Base-by-base conservation (phyloP, 1,140 invertebrate genomes). In the Drosophila burlai region DNA sequence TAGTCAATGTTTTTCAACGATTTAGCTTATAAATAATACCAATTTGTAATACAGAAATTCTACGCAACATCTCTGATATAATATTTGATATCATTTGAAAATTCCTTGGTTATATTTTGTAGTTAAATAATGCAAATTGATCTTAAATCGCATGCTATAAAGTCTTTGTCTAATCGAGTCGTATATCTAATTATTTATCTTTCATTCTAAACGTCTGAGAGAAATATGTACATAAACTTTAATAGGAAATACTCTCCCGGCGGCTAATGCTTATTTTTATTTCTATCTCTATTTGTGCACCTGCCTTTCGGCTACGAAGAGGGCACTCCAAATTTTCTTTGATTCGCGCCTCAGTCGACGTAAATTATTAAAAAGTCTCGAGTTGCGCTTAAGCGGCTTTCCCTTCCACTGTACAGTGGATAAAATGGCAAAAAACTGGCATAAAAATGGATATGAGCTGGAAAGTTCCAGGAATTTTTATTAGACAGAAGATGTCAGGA, bases 341-440 rank as follows among this genome's bases (percentile, higher is more conserved):
- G 82, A 85, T 81, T 81, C 78, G 59, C 67, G 57, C 64, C 62
- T 59, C 68, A 58, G 76, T 24, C 60, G 46, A 55, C 55, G 85
- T 87, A 77, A 89, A 87, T 87, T 89, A 89, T 89, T 81, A 65
- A 89, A 87, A 87, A 81, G 84, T 81, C 77, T 84, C 73, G 73
- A 83, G 83, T 67, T 57, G 54, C 60, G 76, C 61, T 89, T 87
- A 87, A 89, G 84, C 84, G 80, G 76, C 81, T 87, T 83, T 75
- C 49, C 64, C 71, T 59, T 45, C 49, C 52, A 73, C 47, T 61
- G 16, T 4, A 57, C 54, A 57, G 54, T 57, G 54, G 54, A 26
- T 11, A n/a, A 40, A 57, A 26, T 1, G 5, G 0, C 11, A 0
- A 0, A 24, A n/a, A n/a, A n/a, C 40, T 55, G 3, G 2, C 9